phyloP scores from a whole-genome alignment of 2,113 vertebrate genomes.

The Macroglossus sobrinus region DNA sequence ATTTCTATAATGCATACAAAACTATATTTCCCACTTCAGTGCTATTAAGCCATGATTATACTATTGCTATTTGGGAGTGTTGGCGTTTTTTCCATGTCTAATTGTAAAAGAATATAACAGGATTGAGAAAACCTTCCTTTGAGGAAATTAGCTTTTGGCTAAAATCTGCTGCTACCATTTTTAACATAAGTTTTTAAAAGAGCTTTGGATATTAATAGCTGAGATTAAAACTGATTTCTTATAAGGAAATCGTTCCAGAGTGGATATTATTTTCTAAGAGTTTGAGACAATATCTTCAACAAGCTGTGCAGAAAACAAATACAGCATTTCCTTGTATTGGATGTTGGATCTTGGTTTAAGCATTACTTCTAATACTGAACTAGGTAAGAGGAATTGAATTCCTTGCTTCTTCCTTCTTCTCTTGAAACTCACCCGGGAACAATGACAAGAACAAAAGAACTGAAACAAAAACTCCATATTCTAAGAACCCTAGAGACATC shows the following conservation, averaged over 20 bases:
- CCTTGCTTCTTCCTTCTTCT: background rate
- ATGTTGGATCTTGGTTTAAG: background rate
- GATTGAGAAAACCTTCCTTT: slow-evolving; percentile 18
- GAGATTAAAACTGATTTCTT: slow-evolving; percentile 48
- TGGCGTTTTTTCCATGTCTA: background rate
- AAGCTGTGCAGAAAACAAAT: background rate
- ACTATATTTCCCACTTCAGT: background rate
- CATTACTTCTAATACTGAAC: background rate
- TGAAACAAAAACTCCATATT: background rate
- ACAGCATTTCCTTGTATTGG: background rate
- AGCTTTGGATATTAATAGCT: slow-evolving; percentile 35
- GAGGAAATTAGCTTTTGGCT: slow-evolving; percentile 52
- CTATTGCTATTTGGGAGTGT: background rate
- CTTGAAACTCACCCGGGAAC: background rate
- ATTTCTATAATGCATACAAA: background rate
- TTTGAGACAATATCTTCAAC: background rate
- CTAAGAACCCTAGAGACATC: background rate
- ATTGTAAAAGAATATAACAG: background rate
- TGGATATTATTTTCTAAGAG: background rate
- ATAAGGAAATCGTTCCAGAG: background rate
- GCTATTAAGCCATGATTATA: background rate
- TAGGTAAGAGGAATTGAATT: background rate
- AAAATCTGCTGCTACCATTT: slow-evolving; percentile 23
- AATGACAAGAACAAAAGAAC: background rate
- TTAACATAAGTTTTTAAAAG: slow-evolving; percentile 24